Evolutionary conservation across 2,797 vertebrate species (phyloP).

Genomic region (Spinibarbus caldwelli): DNA sequence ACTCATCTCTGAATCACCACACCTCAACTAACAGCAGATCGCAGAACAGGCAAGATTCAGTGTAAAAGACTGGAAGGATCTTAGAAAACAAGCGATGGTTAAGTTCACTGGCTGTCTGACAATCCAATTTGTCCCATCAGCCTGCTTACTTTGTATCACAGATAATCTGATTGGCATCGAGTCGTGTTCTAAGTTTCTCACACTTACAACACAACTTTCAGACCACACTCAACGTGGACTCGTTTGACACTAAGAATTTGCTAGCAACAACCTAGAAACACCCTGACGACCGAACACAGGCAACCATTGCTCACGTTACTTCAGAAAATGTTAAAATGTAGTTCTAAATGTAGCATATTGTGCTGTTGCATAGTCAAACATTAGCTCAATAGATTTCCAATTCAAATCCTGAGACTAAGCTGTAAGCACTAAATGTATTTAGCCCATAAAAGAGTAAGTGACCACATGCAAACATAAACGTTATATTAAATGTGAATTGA

Average conservation of each 20-base stretch:
- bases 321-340: neutral
- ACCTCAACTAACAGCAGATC: conserved; percentile 21
- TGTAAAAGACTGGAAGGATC: neutral
- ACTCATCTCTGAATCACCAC: conserved; percentile 45
- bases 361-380: neutral
- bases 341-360: neutral
- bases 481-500: neutral
- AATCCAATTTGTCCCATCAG: conserved; percentile 17
- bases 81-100: neutral
- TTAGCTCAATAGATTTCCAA: neutral
- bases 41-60: neutral
- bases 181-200: neutral
- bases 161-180: conserved; percentile 34
- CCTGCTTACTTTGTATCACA: conserved; percentile 15
- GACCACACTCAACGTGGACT: neutral
- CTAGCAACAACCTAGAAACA: neutral
- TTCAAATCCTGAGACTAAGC: conserved; percentile 5
- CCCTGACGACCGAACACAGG: neutral
- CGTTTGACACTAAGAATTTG: neutral
- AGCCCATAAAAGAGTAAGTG: neutral
- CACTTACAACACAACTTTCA: neutral
- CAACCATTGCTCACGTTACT: neutral
- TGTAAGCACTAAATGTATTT: neutral
- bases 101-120: neutral
- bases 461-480: conserved; percentile 9